These are phyloP conservation scores for Habroteleia sp. DNA, from an alignment of 2,888 invertebrate species.

Conservation along the genomic window DNA sequence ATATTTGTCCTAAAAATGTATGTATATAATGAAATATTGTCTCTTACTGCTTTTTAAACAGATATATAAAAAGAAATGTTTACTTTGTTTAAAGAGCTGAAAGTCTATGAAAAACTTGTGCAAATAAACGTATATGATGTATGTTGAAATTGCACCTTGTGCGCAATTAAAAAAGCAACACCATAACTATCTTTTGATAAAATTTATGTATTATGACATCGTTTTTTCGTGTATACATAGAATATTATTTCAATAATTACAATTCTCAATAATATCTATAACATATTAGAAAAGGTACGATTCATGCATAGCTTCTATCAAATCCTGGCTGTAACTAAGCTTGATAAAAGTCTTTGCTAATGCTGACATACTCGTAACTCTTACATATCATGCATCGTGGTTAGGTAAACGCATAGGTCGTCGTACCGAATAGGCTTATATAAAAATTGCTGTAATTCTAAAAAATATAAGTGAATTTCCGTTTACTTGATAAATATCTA, in stretches of 20 bases:
- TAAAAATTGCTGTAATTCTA: slow-evolving; percentile 80
- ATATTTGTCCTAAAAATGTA: no score
- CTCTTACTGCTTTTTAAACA: no score
- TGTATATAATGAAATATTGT: no score
- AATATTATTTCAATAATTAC: slow-evolving; percentile 74
- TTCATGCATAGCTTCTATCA: slow-evolving; percentile 76
- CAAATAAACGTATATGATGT: no score
- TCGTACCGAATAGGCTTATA: slow-evolving; percentile 78
- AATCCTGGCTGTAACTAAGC: slow-evolving; percentile 73
- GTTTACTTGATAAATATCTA: slow-evolving; percentile 54
- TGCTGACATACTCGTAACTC: slow-evolving; percentile 69
- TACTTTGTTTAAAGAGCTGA: no score
- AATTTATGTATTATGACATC: slow-evolving; percentile 74
- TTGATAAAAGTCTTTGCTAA: slow-evolving; percentile 71
- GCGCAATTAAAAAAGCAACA: no score
- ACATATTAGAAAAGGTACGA: slow-evolving; percentile 74
- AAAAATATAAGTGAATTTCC: slow-evolving; percentile 79
- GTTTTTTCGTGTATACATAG: slow-evolving; percentile 73
- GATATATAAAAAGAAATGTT: no score
- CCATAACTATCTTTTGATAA: slow-evolving; percentile 62
- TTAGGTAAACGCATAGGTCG: slow-evolving; percentile 75
- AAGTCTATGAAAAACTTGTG: no score
- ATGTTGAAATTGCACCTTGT: no score
- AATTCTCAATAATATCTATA: slow-evolving; percentile 72
- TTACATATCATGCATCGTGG: slow-evolving; percentile 69